Percentiles rank a stretch among this genome's conserved stretches.
Conservation (phyloP, 2,113 vertebrate species). For the Perca flavescens region DNA sequence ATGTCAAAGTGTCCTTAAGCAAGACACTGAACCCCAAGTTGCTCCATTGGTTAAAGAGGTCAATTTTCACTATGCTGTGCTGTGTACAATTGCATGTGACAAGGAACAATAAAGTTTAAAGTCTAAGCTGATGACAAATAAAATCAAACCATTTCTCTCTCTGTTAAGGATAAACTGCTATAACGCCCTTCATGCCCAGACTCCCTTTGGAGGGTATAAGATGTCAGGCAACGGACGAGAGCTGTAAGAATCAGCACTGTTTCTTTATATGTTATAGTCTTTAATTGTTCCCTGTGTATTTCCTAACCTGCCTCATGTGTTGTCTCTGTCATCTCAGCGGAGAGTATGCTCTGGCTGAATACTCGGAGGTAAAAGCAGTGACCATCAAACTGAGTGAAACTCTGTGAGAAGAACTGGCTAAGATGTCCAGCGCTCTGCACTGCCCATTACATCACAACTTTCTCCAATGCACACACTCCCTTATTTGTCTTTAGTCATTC, state of each 20-base stretch:
- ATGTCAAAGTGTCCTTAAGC: too few species aligned
- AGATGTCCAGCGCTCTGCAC: background rate
- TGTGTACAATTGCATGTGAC: too few species aligned
- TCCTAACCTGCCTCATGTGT: constrained; percentile 3
- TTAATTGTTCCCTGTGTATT: background rate
- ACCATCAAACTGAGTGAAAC: constrained; percentile 93
- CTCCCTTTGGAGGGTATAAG: constrained; percentile 94
- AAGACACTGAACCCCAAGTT: too few species aligned
- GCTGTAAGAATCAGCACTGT: constrained; percentile 86
- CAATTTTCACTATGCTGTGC: too few species aligned
- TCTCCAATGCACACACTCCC: constrained; percentile 7
- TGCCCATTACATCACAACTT: background rate
- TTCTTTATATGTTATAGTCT: background rate
- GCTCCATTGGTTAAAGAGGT: too few species aligned
- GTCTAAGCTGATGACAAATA: background rate
- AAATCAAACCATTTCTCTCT: background rate
- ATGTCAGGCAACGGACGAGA: constrained; percentile 98
- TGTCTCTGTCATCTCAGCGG: constrained; percentile 83
- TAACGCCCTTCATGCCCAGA: constrained; percentile 92
- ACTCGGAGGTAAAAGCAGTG: constrained; percentile 94
- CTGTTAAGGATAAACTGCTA: constrained; percentile 94
- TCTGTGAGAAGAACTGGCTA: constrained; percentile 77
- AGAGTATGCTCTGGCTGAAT: constrained; percentile 93
- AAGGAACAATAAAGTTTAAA: too few species aligned
- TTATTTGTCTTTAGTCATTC: background rate